These are phyloP conservation scores for Marmota flaviventris DNA, from an alignment of 2,113 vertebrate species.

Conservation along the genomic window DNA sequence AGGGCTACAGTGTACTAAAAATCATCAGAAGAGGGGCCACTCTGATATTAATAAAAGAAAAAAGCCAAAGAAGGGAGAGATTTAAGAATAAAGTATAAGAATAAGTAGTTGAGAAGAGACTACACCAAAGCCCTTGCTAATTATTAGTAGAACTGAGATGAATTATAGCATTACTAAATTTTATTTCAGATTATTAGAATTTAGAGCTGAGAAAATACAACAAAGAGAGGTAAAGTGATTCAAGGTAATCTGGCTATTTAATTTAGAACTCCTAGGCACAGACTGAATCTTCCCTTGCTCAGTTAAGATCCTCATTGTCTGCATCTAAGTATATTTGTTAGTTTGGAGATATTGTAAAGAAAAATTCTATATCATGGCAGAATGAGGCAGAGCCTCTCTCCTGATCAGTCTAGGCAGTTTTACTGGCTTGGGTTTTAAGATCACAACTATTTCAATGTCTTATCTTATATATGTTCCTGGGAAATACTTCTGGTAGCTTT, in stretches of 20 bases:
- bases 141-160: background rate
- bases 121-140: background rate
- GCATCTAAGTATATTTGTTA: background rate
- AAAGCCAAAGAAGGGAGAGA: background rate
- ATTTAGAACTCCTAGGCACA: background rate
- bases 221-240: background rate
- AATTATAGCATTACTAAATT: background rate
- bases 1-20: background rate
- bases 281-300: background rate
- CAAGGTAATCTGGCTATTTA: background rate
- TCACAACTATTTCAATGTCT: background rate
- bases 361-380: background rate
- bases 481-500: background rate
- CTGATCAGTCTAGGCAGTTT: background rate
- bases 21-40: background rate
- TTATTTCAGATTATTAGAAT: background rate
- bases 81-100: background rate
- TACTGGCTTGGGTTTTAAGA: background rate
- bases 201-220: background rate
- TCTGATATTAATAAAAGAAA: background rate
- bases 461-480: background rate
- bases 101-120: background rate
- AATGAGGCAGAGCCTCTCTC: background rate
- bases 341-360: background rate
- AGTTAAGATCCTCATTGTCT: background rate